Base-by-base conservation (phyloP, 2,888 invertebrate species). In the Cotesia congregata region DNA sequence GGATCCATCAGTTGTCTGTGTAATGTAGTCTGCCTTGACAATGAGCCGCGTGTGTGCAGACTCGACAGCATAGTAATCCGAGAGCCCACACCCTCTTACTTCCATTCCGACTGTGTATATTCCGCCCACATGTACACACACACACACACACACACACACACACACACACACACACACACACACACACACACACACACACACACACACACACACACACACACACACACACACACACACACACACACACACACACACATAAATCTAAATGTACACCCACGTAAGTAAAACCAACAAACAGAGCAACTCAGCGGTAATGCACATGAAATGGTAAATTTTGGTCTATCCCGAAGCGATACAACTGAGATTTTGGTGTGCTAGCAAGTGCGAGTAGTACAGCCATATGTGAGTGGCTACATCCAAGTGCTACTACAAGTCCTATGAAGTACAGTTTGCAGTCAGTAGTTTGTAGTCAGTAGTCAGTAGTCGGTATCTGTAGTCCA, bases 401-500 rank as follows among this genome's bases (percentile, higher is more conserved):
- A 41, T 40, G 12, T 70, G 5, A 20, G 30, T 17, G 7, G 9
- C 60, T 60, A 60, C 69, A n/a, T n/a, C n/a, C 30, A 30, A 30
- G 30, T 30, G 30, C 1, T 6, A 71, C 70, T 41, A 59, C 30
- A 1, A 40, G 9, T 50, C 59, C 50, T 59, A 67, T 17, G 20
- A 30, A 67, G 50, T 67, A 17, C 59, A 59, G 41, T 67, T 7
- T 6, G 61, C 15, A 7, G 59, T 7, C 15, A 40, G 12, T 15
- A 50, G 30, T 41, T 67, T 67, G 39, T 60, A 38, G 67, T 74
- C 59, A 38, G 38, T 67, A 67, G n/a, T n/a, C n/a, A n/a, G n/a
- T n/a, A n/a, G 59, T 17, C 64, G 50, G 64, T 65, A 65, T 64
- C 62, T 70, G 41, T 61, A 67, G 71, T 30, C 67, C 59, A 59